Conservation (phyloP, 2,113 vertebrate species). For the Pterocles orientalis region DNA sequence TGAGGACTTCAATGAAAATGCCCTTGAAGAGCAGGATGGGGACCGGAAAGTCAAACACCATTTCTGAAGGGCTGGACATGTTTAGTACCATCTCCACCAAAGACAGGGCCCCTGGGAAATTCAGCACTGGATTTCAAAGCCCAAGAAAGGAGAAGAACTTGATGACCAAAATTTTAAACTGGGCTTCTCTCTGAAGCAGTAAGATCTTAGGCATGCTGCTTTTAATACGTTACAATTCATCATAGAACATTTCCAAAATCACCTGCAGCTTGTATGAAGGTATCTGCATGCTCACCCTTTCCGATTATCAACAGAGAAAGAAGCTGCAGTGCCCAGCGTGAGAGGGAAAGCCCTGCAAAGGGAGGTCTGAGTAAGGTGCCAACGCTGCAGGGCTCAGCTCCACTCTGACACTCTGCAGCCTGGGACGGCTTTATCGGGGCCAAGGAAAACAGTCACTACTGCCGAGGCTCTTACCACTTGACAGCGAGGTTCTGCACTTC, state of each 20-base stretch:
- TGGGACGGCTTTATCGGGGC: not conserved
- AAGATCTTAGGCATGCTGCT: not conserved
- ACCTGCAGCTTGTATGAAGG: not conserved
- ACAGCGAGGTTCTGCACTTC: slow-evolving; percentile 96
- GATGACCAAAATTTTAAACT: not conserved
- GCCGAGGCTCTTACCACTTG: slow-evolving; percentile 82
- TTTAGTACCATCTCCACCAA: not conserved
- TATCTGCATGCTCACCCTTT: not conserved
- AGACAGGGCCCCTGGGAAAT: not conserved
- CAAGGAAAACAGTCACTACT: not conserved
- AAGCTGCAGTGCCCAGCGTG: not conserved
- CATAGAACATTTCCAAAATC: not conserved
- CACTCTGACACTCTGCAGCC: not conserved
- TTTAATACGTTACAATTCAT: not conserved
- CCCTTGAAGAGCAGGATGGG: not conserved
- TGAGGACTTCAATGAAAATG: not conserved
- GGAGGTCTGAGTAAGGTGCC: not conserved
- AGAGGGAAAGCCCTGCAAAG: not conserved
- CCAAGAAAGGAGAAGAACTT: not conserved
- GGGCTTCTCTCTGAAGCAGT: not conserved
- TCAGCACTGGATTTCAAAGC: not conserved
- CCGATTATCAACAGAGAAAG: too few species aligned
- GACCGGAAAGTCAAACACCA: not conserved
- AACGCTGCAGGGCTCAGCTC: not conserved
- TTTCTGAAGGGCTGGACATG: not conserved